These are phyloP conservation scores for Sylvicapra grimmia DNA, from an alignment of 2,113 vertebrate species.

Conservation along the genomic window DNA sequence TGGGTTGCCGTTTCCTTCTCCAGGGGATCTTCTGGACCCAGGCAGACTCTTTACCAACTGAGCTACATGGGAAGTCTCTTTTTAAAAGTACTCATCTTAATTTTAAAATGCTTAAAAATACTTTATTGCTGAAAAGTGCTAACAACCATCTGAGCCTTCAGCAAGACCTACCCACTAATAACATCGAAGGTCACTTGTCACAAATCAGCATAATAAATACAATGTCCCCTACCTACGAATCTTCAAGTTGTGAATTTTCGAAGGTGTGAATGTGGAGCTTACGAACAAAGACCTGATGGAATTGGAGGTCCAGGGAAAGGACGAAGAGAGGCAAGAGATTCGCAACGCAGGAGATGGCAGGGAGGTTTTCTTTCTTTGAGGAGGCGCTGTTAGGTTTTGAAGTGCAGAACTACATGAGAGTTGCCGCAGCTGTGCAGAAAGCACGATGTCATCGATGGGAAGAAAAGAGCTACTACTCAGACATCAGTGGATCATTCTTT, in stretches of 20 bases:
- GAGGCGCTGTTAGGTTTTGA: not conserved
- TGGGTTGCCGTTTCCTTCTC: not conserved
- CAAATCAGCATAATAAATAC: not conserved
- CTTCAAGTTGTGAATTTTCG: not conserved
- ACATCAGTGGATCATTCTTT: not conserved
- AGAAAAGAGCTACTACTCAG: not conserved
- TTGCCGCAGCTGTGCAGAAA: not conserved
- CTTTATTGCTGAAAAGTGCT: not conserved
- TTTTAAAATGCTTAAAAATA: not conserved
- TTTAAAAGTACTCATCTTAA: not conserved
- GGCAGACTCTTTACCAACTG: not conserved
- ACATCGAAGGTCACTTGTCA: not conserved
- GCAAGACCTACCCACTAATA: not conserved
- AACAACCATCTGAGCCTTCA: not conserved
- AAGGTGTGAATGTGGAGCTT: not conserved
- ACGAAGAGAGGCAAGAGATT: not conserved
- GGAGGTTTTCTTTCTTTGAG: not conserved
- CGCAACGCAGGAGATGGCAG: not conserved
- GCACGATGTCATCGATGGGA: not conserved
- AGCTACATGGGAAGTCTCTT: not conserved
- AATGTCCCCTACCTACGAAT: not conserved
- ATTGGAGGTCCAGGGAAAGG: not conserved
- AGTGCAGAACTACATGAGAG: not conserved
- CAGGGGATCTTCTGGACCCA: not conserved
- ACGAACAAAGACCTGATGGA: not conserved